phyloP scores from a whole-genome alignment of 2,888 invertebrate genomes.

The Macaria notata region DNA sequence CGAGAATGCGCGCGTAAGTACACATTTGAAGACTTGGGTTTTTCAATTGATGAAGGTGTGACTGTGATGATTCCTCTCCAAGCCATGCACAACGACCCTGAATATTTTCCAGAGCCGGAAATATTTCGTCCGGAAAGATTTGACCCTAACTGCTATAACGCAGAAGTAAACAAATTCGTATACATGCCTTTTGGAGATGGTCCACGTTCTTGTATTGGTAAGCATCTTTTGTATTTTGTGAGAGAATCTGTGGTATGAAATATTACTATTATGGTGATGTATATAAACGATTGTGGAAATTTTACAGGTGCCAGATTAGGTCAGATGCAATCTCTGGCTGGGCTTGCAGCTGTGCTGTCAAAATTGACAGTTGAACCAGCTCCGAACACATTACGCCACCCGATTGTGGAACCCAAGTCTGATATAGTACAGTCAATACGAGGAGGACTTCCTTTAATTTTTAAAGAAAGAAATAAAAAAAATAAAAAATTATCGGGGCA shows the following conservation, averaged over 20 bases:
- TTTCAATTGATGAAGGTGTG: slow-evolving; percentile 1
- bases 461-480: background rate
- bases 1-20: background rate
- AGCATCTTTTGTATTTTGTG: background rate
- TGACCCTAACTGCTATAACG: background rate
- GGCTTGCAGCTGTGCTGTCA: background rate
- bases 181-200: slow-evolving; percentile 2
- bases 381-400: background rate
- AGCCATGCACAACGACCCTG: slow-evolving; percentile 1
- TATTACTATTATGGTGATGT: background rate
- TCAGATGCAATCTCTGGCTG: slow-evolving; percentile 1
- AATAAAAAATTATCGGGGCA: too few species aligned
- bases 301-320: background rate
- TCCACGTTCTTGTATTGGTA: slow-evolving; percentile 1
- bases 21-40: background rate
- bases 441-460: background rate
- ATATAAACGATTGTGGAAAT: background rate
- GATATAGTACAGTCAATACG: background rate
- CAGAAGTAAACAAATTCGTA: background rate
- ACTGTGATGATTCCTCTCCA: slow-evolving; percentile 2
- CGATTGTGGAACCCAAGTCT: background rate
- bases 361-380: slow-evolving; percentile 1
- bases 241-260: background rate
- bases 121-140: slow-evolving; percentile 1
- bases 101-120: background rate